Evolutionary conservation across 2,888 invertebrate genomes (phyloP).

Genomic region (Imbricaverruca yamaguchii): DNA sequence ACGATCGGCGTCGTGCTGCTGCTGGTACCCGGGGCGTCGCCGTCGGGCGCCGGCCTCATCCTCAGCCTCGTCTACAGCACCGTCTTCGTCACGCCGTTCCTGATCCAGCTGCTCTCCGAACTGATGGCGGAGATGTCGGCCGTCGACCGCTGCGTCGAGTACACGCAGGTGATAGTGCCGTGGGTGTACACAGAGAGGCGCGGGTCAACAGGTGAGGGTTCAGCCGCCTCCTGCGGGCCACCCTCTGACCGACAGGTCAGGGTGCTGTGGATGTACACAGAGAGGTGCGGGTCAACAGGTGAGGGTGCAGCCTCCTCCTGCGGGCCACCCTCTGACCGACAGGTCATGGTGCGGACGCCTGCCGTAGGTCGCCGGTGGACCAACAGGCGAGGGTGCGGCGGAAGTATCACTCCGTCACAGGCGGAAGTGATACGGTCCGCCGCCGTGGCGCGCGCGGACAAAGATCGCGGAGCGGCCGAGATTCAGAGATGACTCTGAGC

Average conservation of each 20-base stretch:
- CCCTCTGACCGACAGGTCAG: background rate
- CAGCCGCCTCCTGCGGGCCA: background rate
- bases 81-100: constrained; percentile 7
- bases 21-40: constrained; percentile 40
- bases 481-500: too few species aligned
- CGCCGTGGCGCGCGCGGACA: too few species aligned
- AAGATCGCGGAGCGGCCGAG: too few species aligned
- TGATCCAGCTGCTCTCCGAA: background rate
- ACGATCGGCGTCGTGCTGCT: constrained; percentile 45
- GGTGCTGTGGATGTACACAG: background rate
- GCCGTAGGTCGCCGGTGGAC: too few species aligned
- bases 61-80: constrained; percentile 47
- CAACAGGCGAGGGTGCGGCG: too few species aligned
- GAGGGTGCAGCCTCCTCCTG: background rate
- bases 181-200: background rate
- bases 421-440: too few species aligned
- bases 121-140: constrained; percentile 36
- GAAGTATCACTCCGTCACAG: too few species aligned
- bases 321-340: background rate
- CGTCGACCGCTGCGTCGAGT: constrained; percentile 42
- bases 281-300: background rate
- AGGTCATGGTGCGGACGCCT: too few species aligned
- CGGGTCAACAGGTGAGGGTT: background rate
- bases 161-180: constrained; percentile 36
- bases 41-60: constrained; percentile 49